Evolutionary conservation across 2,888 invertebrate genomes (phyloP), one percentile per base, ranked within the genome.

Genomic region (Mythimna vitellina): DNA sequence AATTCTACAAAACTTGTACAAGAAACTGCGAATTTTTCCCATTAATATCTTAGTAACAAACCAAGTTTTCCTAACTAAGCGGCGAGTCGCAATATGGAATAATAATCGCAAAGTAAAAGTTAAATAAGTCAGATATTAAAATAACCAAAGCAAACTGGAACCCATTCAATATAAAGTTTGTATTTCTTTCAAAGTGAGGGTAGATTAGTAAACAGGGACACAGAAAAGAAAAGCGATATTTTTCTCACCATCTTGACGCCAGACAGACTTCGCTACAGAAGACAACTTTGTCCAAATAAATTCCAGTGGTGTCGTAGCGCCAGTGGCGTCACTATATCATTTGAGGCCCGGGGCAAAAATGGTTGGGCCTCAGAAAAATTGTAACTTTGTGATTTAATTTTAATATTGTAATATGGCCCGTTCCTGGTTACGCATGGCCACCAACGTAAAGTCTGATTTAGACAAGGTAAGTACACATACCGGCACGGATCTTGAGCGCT

Each of bases 171-270:
- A 75, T 67, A 70, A 83, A 78, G 62, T 66, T 80, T 63, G 61
- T 82, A 58, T 82, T 80, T 82, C 73, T 78, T 78, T 64, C 38
- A 73, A 69, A 80, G 68, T 82, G 64, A 60, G 65, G 73, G 58
- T 58, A 65, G 67, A 72, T 73, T 54, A 51, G 73, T 69, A 80
- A 78, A 78, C 60, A 78, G 51, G 65, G 67, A 63, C 57, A 53
- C 29, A 22, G 35, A 42, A 65, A 61, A 53, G 63, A 68, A 70
- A 42, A 65, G 51, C 42, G 58, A 65, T 22, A 58, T 71, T 64
- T 65, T 80, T 72, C 57, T 25, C 42, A n/a, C 51, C 12, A 25
- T 29, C 32, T n/a, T 46, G 46, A 17, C 7, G 32, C 1, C 2
- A 29, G 14, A 7, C 25, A 14, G 22, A 10, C 0, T 2, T 12